Evolutionary conservation across 2,888 invertebrate species (phyloP).

Genomic region (Creontiades dilutus): DNA sequence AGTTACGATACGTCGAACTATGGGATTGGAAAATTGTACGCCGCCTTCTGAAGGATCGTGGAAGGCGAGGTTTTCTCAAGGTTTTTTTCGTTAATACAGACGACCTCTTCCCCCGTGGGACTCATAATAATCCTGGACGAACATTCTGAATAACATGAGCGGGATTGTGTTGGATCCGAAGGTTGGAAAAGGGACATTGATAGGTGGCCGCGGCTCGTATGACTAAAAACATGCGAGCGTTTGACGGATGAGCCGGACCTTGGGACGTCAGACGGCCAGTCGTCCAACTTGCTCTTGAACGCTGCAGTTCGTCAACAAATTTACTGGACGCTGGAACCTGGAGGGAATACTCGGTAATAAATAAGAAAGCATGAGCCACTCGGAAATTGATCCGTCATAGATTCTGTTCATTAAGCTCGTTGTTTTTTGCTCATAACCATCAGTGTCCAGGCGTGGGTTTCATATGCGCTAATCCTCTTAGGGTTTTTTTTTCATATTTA

Average conservation of each 20-base stretch:
- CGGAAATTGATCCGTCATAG: too few relatives aligned
- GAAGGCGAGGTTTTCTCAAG: conserved; percentile 13
- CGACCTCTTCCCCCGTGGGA: background rate
- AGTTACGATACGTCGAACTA: background rate
- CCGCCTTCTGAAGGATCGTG: background rate
- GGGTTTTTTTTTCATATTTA: too few relatives aligned
- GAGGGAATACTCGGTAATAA: too few relatives aligned
- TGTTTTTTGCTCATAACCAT: too few relatives aligned
- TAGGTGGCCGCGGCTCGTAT: conserved; percentile 17
- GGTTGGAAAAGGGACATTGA: conserved; percentile 36
- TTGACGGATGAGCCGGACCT: conserved; percentile 21
- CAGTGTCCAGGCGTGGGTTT: too few relatives aligned
- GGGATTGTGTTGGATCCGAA: background rate
- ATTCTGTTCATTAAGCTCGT: too few relatives aligned
- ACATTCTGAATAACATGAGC: conserved; percentile 15
- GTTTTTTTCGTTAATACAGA: conserved; percentile 28
- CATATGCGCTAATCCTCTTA: too few relatives aligned
- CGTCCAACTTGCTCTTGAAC: background rate
- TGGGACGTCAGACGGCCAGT: background rate
- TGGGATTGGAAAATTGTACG: background rate
- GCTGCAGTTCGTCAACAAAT: background rate
- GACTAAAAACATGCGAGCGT: conserved; percentile 11
- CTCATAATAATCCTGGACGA: conserved; percentile 4
- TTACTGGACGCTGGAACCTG: too few relatives aligned
- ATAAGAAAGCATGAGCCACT: too few relatives aligned